phyloP scores from a whole-genome alignment of 2,888 invertebrate genomes.

The Bombylius major region DNA sequence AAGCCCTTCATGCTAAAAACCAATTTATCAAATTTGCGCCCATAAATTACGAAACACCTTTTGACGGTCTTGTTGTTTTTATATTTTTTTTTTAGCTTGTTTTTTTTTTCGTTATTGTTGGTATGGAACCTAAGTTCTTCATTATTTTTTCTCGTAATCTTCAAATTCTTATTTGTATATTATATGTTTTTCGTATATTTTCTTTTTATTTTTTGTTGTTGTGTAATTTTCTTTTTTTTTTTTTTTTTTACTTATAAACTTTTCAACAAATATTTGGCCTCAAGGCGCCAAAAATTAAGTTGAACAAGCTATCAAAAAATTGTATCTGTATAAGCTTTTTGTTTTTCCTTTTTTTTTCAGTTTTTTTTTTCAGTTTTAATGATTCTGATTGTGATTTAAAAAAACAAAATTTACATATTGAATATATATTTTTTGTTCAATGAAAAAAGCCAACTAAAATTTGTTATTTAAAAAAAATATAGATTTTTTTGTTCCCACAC shows the following conservation, averaged over 20 bases:
- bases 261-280: constrained; percentile 5
- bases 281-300: constrained; percentile 5
- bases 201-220: not conserved
- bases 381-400: not conserved
- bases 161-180: too few species aligned
- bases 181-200: too few species aligned
- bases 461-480: too few species aligned
- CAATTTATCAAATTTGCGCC: constrained; percentile 7
- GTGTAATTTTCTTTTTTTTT: not conserved
- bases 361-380: too few species aligned
- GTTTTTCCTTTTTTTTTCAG: too few species aligned
- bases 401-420: constrained; percentile 5
- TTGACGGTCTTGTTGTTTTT: constrained; percentile 1
- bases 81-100: not conserved
- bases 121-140: too few species aligned
- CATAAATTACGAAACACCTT: constrained; percentile 6
- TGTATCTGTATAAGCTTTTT: not conserved
- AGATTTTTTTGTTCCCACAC: too few species aligned
- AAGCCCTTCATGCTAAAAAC: not conserved
- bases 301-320: constrained; percentile 1
- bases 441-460: too few species aligned
- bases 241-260: not conserved
- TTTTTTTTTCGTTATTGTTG: too few species aligned
- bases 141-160: too few species aligned
- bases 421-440: not conserved